A percentile compares a stretch with the other conserved stretches of the same genome.
Conservation (phyloP, 2,113 vertebrate species). For the Chroicocephalus ridibundus region DNA sequence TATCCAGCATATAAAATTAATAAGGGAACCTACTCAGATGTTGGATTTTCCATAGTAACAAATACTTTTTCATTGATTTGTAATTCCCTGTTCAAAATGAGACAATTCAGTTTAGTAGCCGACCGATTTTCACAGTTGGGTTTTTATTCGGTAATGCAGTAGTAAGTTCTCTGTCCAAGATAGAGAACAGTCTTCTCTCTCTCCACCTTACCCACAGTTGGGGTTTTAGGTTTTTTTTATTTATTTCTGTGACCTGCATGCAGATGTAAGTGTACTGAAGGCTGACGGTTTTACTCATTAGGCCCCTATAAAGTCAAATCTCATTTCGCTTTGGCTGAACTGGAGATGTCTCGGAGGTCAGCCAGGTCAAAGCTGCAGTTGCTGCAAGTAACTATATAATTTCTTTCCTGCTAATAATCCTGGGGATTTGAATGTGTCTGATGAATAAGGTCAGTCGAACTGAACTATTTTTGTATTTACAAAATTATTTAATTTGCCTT, state of each 20-base stretch:
- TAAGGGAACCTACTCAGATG: background rate
- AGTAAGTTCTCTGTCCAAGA: background rate
- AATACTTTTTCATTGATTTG: background rate
- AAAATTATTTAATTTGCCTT: background rate
- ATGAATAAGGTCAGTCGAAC: background rate
- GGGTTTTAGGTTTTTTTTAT: fast-evolving
- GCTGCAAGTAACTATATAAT: background rate
- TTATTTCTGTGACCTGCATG: background rate
- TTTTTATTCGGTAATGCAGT: background rate
- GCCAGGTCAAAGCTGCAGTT: background rate
- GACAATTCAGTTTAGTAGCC: background rate
- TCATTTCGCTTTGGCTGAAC: background rate
- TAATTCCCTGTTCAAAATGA: background rate
- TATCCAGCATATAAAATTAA: background rate
- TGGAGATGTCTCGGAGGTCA: background rate
- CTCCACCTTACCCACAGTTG: background rate
- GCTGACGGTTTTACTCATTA: background rate
- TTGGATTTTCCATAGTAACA: background rate
- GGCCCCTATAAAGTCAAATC: background rate
- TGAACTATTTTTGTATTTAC: background rate
- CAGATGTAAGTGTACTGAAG: background rate
- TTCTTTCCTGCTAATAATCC: background rate
- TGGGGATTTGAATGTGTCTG: background rate
- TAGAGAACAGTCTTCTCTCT: background rate
- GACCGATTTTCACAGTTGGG: background rate